Evolutionary conservation across 2,113 vertebrate species (phyloP).

Genomic region (Vidua macroura): DNA sequence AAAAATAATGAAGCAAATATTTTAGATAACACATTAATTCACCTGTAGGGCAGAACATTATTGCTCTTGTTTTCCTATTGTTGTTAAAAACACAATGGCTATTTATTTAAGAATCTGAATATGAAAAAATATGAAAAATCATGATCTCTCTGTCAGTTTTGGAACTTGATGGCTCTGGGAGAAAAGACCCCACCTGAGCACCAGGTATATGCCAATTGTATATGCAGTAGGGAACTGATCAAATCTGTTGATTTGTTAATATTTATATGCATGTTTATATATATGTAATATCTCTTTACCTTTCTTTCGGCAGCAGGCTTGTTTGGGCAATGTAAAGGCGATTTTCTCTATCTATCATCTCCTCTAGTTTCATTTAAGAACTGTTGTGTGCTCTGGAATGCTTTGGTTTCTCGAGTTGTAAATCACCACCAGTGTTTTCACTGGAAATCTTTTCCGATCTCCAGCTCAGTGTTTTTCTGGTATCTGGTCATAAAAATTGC

Average conservation of each 20-base stretch:
- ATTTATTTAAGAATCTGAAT: background rate
- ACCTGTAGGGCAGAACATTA: background rate
- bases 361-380: background rate
- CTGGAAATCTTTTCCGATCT: background rate
- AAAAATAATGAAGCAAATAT: background rate
- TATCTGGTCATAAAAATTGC: constrained; percentile 4
- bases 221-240: background rate
- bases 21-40: background rate
- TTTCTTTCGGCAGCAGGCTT: background rate
- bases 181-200: background rate
- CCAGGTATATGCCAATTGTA: background rate
- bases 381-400: background rate
- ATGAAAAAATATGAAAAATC: background rate
- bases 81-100: background rate
- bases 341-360: background rate
- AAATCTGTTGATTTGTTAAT: background rate
- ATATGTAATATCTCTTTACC: background rate
- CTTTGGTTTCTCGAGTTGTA: background rate
- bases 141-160: background rate
- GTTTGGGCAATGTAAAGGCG: background rate
- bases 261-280: background rate
- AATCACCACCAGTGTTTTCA: background rate
- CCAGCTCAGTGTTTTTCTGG: background rate
- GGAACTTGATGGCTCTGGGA: background rate
- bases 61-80: background rate